A percentile compares a stretch with the other conserved stretches of the same genome.
Evolutionary conservation across 1,140 invertebrate species (phyloP).

Genomic region (Ceratina calcarata): DNA sequence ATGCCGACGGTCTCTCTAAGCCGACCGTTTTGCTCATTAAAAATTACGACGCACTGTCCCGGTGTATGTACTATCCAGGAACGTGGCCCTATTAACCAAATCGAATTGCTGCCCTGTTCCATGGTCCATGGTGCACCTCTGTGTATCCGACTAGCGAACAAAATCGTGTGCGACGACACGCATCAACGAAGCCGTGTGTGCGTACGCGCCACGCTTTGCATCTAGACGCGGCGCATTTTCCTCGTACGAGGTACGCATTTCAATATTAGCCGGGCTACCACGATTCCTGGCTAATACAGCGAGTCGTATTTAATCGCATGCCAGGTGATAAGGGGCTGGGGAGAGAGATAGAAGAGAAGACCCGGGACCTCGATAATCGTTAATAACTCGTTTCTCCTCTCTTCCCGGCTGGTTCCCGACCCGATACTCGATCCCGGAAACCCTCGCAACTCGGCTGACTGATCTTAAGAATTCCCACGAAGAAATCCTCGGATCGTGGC

Average conservation of each 20-base stretch:
- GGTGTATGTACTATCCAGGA: slow-evolving; percentile 20
- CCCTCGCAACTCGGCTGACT: slow-evolving; percentile 12
- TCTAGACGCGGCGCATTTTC: slow-evolving; percentile 25
- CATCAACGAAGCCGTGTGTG: background rate
- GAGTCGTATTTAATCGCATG: slow-evolving; percentile 47
- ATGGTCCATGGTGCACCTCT: slow-evolving; percentile 14
- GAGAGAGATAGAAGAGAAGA: slow-evolving; percentile 18
- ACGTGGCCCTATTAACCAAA: slow-evolving; percentile 55
- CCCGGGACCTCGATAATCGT: slow-evolving; percentile 61
- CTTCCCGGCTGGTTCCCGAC: background rate
- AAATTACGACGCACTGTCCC: slow-evolving; percentile 55
- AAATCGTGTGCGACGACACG: background rate
- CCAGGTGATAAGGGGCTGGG: slow-evolving; percentile 24
- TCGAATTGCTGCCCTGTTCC: slow-evolving; percentile 52
- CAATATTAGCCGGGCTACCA: slow-evolving; percentile 15
- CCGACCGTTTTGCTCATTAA: slow-evolving; percentile 51
- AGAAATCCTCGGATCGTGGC: slow-evolving; percentile 60
- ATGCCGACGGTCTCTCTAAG: slow-evolving; percentile 41
- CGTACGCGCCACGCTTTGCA: background rate
- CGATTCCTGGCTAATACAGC: slow-evolving; percentile 31
- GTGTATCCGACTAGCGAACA: slow-evolving; percentile 3
- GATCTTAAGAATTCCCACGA: slow-evolving; percentile 64
- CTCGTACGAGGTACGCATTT: slow-evolving; percentile 37
- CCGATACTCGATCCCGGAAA: slow-evolving; percentile 48
- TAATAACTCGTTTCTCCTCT: slow-evolving; percentile 53